Base-by-base conservation (phyloP, 2,797 vertebrate genomes). In the Megaceryle alcyon region DNA sequence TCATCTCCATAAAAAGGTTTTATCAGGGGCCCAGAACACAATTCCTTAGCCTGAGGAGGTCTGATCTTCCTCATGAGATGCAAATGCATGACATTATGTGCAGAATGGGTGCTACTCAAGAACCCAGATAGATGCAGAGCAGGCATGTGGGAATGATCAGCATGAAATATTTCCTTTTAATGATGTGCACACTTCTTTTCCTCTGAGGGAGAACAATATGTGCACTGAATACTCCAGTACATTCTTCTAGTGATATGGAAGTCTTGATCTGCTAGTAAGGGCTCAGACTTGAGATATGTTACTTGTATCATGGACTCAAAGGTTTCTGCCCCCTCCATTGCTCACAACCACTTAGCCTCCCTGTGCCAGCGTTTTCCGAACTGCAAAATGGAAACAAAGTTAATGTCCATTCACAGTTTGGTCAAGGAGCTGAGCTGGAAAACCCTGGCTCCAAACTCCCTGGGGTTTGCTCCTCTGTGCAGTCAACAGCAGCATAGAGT, bases 131-230 rank as follows among this genome's bases (percentile, higher is more conserved):
- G 92, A 92, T 12, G 66, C 31, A 86, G 86, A 92, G 60, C 28
- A 72, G 65, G 77, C 87, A 94, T 87, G 81, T 94, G 94, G 94
- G 92, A 96, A 95, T 87, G 54, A 96, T 96, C 93, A 95, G 75
- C 57, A 83, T 90, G 91, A 96, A 94, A 94, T 90, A 96, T 82
- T 93, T 97, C 75, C 69, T 90, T 92, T 82, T 92, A 95, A 94
- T 82, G 91, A 94, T 79, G 85, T 88, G 82, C 85, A 84, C 94
- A 53, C 94, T 94, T 93, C 84, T 96, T 46, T 44, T 94, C 77
- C 94, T 94, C 79, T 84, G 91, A 92, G 91, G n/a, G 64, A 92
- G 79, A 90, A 26, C 86, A 91, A 23, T 51, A 86, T 68, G 71
- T 88, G 81, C 64, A 43, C 68, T 41, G 88, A 93, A 90, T 92